phyloP scores from a whole-genome alignment of 1,140 invertebrate species.

The Trissolcus basalis region DNA sequence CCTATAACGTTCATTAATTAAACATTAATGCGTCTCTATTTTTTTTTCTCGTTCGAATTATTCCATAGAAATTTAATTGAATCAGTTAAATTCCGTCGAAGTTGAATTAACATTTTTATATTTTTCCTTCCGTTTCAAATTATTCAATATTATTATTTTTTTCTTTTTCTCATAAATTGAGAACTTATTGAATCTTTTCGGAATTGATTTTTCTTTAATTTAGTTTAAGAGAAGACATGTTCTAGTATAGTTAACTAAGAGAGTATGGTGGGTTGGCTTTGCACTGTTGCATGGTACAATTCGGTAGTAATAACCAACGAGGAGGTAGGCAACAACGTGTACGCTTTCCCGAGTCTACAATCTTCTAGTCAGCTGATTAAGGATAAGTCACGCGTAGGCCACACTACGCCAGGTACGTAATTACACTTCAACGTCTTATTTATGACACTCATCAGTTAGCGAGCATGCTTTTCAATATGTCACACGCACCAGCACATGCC shows the following conservation, averaged over 20 bases:
- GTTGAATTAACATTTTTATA: no score
- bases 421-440: constrained; percentile 34
- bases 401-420: constrained; percentile 75
- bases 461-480: neutral
- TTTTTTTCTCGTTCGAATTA: no score
- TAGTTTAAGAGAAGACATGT: no score
- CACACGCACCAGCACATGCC: neutral
- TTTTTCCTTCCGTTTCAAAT: no score
- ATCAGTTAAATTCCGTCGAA: no score
- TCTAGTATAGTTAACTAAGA: constrained; percentile 68
- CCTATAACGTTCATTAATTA: no score
- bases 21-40: no score
- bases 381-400: constrained; percentile 73
- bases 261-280: constrained; percentile 75
- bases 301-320: constrained; percentile 75
- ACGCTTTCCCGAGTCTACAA: constrained; percentile 63
- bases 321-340: constrained; percentile 68
- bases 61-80: no score
- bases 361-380: constrained; percentile 66
- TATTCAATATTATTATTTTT: no score
- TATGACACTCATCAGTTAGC: constrained; percentile 25
- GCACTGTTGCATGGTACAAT: constrained; percentile 77
- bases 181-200: no score
- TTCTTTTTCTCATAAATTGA: no score
- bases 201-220: no score